Percentiles rank a stretch among this genome's conserved stretches.
Conservation (phyloP, 2,797 vertebrate genomes). For the Knipowitschia caucasica region DNA sequence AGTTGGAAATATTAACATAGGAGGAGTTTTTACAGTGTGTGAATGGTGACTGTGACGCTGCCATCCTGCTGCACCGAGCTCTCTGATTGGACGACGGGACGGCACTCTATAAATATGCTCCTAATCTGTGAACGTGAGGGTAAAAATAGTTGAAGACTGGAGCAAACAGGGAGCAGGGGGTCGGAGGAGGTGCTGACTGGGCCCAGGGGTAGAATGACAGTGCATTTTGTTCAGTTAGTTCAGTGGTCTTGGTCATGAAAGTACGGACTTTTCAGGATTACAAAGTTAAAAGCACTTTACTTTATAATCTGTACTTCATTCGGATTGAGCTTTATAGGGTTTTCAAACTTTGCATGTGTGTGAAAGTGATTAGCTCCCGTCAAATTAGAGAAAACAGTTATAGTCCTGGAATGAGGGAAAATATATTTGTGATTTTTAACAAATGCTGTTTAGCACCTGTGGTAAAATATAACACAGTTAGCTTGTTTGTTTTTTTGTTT, state of each 20-base stretch:
- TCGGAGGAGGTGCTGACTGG: conserved; percentile 23
- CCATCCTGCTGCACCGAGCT: conserved; percentile 45
- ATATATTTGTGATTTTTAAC: no score
- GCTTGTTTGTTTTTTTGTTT: neutral
- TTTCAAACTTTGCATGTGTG: no score
- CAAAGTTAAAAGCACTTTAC: no score
- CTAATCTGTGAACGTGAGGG: conserved; percentile 70
- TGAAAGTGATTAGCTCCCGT: no score
- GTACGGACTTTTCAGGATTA: no score
- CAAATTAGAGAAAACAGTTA: no score
- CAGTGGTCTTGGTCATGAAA: no score
- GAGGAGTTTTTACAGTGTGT: conserved; percentile 30
- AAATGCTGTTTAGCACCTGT: no score
- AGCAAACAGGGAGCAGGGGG: conserved; percentile 31
- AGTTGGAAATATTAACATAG: conserved; percentile 7
- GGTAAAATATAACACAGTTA: no score
- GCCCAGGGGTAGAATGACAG: conserved; percentile 8
- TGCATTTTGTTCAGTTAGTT: neutral
- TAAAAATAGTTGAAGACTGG: conserved; percentile 69
- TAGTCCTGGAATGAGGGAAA: no score
- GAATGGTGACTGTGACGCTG: conserved; percentile 55
- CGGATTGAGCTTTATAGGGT: no score
- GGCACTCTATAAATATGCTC: conserved; percentile 74
- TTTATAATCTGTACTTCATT: no score
- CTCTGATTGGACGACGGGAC: conserved; percentile 67